Base-by-base conservation (phyloP, 2,888 invertebrate genomes). In the Andrena minutula region DNA sequence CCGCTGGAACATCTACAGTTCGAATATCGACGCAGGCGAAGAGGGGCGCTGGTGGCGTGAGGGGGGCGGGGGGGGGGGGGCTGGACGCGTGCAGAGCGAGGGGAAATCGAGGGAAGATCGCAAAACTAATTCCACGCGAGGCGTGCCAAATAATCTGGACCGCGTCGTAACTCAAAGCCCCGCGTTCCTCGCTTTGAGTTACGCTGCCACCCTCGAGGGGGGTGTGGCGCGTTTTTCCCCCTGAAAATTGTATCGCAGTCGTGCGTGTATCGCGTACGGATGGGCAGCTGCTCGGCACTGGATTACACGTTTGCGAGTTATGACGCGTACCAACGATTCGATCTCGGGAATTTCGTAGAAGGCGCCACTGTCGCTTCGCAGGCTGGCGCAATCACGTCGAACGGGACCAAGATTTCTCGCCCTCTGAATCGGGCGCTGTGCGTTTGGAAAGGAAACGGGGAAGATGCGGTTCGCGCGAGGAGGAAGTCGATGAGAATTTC, bases 161-260 rank as follows among this genome's bases (percentile, higher is more conserved):
- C 51, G 65, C 47, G 76, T 60, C 65, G 10, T 76, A 79, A 79
- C 70, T 76, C 76, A 74, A 75, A 76, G 53, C 20, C 75, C 8
- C 47, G n/a, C 20, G 35, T 58, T 10, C 30, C 23, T 12, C 26
- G 49, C n/a, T 26, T 56, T 63, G 61, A 77, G 20, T 77, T 78
- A 56, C 53, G 47, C 20, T 30, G 20, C 53, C 28, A 12, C 41
- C 51, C 16, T 26, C 30, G 32, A 47, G 74, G 20, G 12, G 60
- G n/a, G 8, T 51, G 41, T 28, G 60, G 32, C 35, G 49, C 60
- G 66, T 51, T 49, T 66, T 77, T 32, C 12, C 26, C 41, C 12
- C 20, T 32, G 74, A 74, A 77, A 77, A 66, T 77, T 66, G 60
- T 60, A 74, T 73, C 35, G 74, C 72, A 5, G 8, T 5, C 41